Base-by-base conservation (phyloP, 2,888 invertebrate species). In the Nymphalis c-album region DNA sequence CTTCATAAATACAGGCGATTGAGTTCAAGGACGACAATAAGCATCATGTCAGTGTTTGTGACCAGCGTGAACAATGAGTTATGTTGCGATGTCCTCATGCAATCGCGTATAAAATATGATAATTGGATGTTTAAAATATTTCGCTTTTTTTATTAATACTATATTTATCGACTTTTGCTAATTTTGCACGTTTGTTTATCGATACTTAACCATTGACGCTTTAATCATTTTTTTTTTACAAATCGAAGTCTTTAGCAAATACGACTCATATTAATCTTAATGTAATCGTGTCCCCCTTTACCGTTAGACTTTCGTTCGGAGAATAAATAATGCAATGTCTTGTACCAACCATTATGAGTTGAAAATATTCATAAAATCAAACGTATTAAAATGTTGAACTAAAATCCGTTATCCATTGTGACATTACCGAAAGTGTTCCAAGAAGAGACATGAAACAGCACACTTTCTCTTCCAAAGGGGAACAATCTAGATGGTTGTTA, bases 1-100 rank as follows among this genome's bases (percentile, higher is more conserved):
- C 86, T 86, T 86, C 85, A 87, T 88, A 87, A 89, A 88, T 86
- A 84, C 83, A 83, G 78, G 80, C 86, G 86, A 92, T 92, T 88
- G 88, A 91, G 91, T 91, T 91, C 91, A 91, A 91, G 91, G 91
- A 88, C 91, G 83, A 77, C 77, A 79, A 85, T 88, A 87, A 89
- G 85, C 87, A 86, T 88, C 85, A 86, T 83, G 81, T 76, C 83
- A 80, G 80, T 78, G 85, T 84, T 81, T 90, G 91, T 87, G 91
- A 89, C 88, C 90, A 87, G 89, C 85, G 87, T 90, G 87, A 89
- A 91, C 91, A 92, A 92, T 91, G 86, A 89, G 83, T 85, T 86
- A 87, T 85, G 82, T 82, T 81, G 84, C 85, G 78, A 81, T 80
- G 87, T 91, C 90, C 85, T 89, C 89, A 88, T 88, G 87, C 88